Conservation (phyloP, 2,888 invertebrate species). For the Salticus scenicus region DNA sequence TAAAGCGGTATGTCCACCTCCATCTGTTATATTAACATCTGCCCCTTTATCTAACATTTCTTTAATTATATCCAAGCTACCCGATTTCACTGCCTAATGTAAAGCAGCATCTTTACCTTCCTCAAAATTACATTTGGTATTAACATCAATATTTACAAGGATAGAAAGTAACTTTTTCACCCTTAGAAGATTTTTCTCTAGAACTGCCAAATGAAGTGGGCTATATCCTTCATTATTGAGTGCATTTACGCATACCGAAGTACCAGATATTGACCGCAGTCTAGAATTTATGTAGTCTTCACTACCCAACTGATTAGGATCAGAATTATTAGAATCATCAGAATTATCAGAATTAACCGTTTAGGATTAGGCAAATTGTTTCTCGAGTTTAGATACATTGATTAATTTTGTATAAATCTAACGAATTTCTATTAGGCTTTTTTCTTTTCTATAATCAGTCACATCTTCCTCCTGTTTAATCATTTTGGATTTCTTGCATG, state of each 20-base stretch:
- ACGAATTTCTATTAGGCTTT: too few relatives aligned
- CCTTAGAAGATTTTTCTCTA: not conserved
- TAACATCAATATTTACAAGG: constrained; percentile 24
- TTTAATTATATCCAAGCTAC: not conserved
- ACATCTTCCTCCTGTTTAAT: too few relatives aligned
- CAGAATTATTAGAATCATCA: too few relatives aligned
- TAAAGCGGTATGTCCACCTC: not conserved
- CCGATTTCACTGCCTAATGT: not conserved
- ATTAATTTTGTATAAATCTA: too few relatives aligned
- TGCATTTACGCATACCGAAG: not conserved
- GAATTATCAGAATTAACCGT: too few relatives aligned
- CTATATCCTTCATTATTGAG: constrained; percentile 11
- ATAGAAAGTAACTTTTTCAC: constrained; percentile 20
- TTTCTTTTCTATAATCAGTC: too few relatives aligned
- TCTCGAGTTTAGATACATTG: not conserved
- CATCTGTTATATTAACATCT: constrained; percentile 10
- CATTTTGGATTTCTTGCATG: too few relatives aligned
- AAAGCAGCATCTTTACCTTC: not conserved
- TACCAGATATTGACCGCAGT: not conserved
- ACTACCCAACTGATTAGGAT: too few relatives aligned
- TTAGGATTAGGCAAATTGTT: not conserved
- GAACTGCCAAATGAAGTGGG: constrained; percentile 16
- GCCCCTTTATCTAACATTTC: constrained; percentile 9
- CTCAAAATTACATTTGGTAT: not conserved
- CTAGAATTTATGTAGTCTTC: too few relatives aligned